Percentiles rank a stretch among this genome's conserved stretches.
Conservation (phyloP, 2,797 vertebrate species). For the Pipistrellus pipistrellus region DNA sequence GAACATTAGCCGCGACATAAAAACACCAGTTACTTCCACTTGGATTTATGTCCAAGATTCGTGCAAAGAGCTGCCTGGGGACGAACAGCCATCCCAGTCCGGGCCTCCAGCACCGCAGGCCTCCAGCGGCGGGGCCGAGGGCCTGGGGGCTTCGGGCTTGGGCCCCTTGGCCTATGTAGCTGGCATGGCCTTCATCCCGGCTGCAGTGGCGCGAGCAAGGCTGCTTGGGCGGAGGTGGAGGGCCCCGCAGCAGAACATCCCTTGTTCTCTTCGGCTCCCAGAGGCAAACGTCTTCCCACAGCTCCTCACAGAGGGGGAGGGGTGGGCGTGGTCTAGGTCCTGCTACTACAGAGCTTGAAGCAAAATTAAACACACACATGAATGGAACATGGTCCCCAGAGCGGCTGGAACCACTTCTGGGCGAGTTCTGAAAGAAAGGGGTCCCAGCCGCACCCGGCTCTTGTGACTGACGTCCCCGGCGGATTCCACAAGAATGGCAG, state of each 20-base stretch:
- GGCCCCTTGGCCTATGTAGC: background rate
- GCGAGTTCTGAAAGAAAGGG: background rate
- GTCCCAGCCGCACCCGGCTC: background rate
- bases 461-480: background rate
- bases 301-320: background rate
- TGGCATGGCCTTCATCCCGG: background rate
- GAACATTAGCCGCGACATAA: background rate
- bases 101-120: background rate
- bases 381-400: background rate
- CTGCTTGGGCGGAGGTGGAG: background rate
- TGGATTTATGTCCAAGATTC: constrained; percentile 72
- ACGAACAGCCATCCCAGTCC: background rate
- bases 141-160: background rate
- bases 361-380: constrained; percentile 12
- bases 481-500: background rate
- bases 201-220: background rate
- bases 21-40: constrained; percentile 39
- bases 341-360: constrained; percentile 43
- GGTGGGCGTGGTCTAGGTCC: background rate
- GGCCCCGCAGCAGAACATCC: background rate
- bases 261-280: background rate
- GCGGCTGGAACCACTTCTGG: background rate
- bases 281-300: background rate
- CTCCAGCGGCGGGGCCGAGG: background rate
- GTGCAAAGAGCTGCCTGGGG: constrained; percentile 68